Conservation (phyloP, 2,888 invertebrate genomes). For the Orchesellides sinensis region DNA sequence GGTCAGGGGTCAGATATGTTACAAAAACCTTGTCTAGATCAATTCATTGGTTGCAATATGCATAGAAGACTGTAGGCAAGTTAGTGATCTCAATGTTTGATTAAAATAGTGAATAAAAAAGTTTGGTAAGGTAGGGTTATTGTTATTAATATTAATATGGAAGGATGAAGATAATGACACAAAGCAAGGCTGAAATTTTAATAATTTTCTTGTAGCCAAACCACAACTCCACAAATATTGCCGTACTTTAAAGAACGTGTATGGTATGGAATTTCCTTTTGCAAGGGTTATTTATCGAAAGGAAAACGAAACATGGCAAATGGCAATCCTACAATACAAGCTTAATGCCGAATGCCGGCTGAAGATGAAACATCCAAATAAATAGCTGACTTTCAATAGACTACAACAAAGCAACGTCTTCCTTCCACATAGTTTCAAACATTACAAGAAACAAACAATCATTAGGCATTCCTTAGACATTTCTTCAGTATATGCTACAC, state of each 20-base stretch:
- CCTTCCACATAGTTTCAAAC: too few relatives aligned
- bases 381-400: too few relatives aligned
- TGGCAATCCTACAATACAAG: too few relatives aligned
- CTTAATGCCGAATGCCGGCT: too few relatives aligned
- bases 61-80: neutral
- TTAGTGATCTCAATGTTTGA: constrained; percentile 14
- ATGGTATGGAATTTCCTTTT: too few relatives aligned
- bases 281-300: too few relatives aligned
- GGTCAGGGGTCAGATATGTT: constrained; percentile 37
- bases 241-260: neutral
- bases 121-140: constrained; percentile 9
- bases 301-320: too few relatives aligned
- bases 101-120: constrained; percentile 10
- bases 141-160: constrained; percentile 30
- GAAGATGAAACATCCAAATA: too few relatives aligned
- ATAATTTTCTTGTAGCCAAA: neutral
- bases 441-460: too few relatives aligned
- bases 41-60: neutral
- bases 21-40: neutral
- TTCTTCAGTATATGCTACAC: too few relatives aligned
- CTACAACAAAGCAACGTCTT: too few relatives aligned
- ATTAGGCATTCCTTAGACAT: too few relatives aligned
- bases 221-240: neutral
- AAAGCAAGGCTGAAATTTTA: neutral
- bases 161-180: constrained; percentile 2